Base-by-base conservation (phyloP, 2,113 vertebrate genomes). In the Psophia crepitans region DNA sequence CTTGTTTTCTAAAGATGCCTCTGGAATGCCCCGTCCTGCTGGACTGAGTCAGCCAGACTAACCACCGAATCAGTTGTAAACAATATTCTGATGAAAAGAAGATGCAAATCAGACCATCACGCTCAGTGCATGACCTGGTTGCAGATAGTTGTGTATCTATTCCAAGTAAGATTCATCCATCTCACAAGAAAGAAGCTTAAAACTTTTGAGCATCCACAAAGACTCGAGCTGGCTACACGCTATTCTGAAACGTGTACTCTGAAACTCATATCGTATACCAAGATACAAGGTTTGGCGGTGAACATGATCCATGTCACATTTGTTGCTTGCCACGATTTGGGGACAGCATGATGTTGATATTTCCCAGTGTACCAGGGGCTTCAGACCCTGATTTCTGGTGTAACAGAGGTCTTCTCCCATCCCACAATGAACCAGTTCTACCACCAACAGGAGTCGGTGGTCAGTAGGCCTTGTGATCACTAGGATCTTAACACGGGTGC, bases 1-100 rank as follows among this genome's bases (percentile, higher is more conserved):
- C 84, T 84, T 86, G 56, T 93, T 90, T 92, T 66, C 75, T 46
- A 70, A 95, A 96, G 76, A 84, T 77, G 95, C 94, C 89, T 93
- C 94, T 89, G 90, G 92, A 95, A 89, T 86, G 71, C 79, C 85
- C 86, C 3, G 2, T 88, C 58, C 79, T 86, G 58, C 76, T 77
- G 71, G 37, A n/a, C 78, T 96, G 92, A 96, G 86, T 95, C 88
- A 95, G 65, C 39, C 84, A 79, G 75, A 56, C 18, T 54, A 87
- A 75, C 33, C 74, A 82, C 20, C 5, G 12, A 56, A 43, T 83
- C 82, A 83, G 75, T 82, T 70, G 22, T 21, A 41, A 70, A 56
- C 49, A 95, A 60, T 30, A 54, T 37, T 68, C 41, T 60, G 26
- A 19, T 5, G 35, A 79, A 85, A 90, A 10, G 21, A 76, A 73